phyloP scores from a whole-genome alignment of 1,140 invertebrate species.

The Polypedilum pembai region DNA sequence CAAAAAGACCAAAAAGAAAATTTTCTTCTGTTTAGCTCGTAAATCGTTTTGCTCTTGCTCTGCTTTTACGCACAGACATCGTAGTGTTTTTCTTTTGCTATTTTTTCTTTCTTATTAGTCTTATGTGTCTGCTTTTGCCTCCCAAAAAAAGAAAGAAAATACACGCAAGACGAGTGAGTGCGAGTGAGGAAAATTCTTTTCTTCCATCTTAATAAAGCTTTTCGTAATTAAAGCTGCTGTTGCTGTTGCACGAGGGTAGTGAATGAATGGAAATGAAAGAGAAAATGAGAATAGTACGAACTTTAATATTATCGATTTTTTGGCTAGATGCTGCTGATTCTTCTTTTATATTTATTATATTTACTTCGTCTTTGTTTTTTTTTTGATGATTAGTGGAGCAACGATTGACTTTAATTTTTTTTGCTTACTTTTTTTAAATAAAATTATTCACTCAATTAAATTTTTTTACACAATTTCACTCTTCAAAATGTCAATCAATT shows the following conservation, averaged over 20 bases:
- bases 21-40: background rate
- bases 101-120: background rate
- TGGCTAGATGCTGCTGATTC: background rate
- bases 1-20: slow-evolving; percentile 4
- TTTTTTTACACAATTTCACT: background rate
- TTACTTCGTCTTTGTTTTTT: background rate
- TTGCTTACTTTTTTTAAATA: background rate
- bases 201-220: slow-evolving; percentile 25
- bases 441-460: background rate
- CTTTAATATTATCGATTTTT: slow-evolving; percentile 27
- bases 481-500: slow-evolving; percentile 13
- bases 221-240: slow-evolving; percentile 25
- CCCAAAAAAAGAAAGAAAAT: slow-evolving; percentile 1
- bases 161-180: background rate
- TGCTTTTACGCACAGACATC: slow-evolving; percentile 25
- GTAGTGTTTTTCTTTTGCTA: slow-evolving; percentile 9
- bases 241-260: background rate
- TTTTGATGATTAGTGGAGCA: background rate
- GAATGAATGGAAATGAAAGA: slow-evolving; percentile 9
- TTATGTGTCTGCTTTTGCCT: background rate
- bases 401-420: background rate
- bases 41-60: slow-evolving; percentile 21
- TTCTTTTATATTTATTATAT: slow-evolving; percentile 10
- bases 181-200: background rate
- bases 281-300: background rate